These are phyloP conservation scores for Ictalurus punctatus DNA, from an alignment of 2,113 vertebrate species.

Conservation along the genomic window DNA sequence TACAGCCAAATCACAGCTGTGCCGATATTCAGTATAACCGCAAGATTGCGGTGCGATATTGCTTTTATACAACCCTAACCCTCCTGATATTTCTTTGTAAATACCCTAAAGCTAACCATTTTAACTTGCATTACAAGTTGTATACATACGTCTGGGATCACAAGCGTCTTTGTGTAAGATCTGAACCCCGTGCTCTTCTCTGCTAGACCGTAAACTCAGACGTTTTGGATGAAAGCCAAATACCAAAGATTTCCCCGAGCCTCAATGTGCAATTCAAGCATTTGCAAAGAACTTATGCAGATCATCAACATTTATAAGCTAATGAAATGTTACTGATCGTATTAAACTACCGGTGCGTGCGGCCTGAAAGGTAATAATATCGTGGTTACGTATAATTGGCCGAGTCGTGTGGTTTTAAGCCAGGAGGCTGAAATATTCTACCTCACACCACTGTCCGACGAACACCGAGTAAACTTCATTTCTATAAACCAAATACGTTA, in stretches of 20 bases:
- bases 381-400: background rate
- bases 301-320: background rate
- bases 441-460: background rate
- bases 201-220: background rate
- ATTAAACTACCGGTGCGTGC: background rate
- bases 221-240: background rate
- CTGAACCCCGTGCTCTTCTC: background rate
- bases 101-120: background rate
- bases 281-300: background rate
- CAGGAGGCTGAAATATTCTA: background rate
- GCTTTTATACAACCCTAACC: background rate
- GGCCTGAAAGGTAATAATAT: background rate
- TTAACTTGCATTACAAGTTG: background rate
- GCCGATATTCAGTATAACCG: background rate
- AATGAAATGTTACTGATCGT: background rate
- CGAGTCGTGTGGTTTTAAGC: background rate
- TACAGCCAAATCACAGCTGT: background rate
- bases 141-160: background rate
- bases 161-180: background rate
- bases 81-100: background rate
- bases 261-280: background rate
- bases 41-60: background rate
- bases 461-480: background rate
- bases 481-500: background rate
- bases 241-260: background rate